Percentiles rank a stretch among this genome's conserved stretches.
These are phyloP conservation scores for Chelonus formosanus DNA, from an alignment of 2,888 invertebrate species.

Conservation along the genomic window DNA sequence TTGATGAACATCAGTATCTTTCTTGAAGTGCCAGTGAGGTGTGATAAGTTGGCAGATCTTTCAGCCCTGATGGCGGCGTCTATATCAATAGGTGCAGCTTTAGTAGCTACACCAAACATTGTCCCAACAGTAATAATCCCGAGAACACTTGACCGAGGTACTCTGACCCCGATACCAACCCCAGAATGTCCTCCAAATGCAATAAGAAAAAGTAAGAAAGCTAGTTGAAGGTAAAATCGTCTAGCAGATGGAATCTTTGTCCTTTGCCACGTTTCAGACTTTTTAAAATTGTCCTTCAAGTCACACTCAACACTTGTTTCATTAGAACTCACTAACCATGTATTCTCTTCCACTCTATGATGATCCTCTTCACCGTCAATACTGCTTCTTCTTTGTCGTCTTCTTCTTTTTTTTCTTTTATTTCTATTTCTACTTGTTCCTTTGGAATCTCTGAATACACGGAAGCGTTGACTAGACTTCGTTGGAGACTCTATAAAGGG, in stretches of 20 bases:
- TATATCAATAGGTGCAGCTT: conserved; percentile 51
- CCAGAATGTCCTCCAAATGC: conserved; percentile 52
- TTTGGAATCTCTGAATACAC: conserved; percentile 22
- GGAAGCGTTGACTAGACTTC: conserved; percentile 42
- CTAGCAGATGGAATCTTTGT: conserved; percentile 29
- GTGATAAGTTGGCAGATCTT: conserved; percentile 82
- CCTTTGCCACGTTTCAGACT: neutral
- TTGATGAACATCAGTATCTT: conserved; percentile 87
- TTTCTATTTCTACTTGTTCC: neutral
- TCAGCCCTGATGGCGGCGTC: conserved; percentile 69
- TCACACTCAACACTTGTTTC: conserved; percentile 28
- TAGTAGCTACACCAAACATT: conserved; percentile 48
- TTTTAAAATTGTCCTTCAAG: conserved; percentile 14
- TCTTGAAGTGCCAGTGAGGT: conserved; percentile 80
- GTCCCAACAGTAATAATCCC: conserved; percentile 54
- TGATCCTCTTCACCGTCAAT: conserved; percentile 5
- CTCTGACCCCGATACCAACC: conserved; percentile 34
- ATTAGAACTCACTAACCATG: conserved; percentile 27
- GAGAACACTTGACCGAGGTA: conserved; percentile 34
- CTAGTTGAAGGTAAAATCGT: conserved; percentile 50
- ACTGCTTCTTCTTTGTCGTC: neutral
- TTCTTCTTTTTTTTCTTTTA: conserved; percentile 1
- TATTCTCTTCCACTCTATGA: conserved; percentile 31
- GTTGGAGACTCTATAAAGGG: conserved; percentile 28
- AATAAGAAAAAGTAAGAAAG: conserved; percentile 52